Percentiles rank a stretch among this genome's conserved stretches.
Evolutionary conservation across 2,113 vertebrate genomes (phyloP).

Genomic region (Setophaga kirtlandii): DNA sequence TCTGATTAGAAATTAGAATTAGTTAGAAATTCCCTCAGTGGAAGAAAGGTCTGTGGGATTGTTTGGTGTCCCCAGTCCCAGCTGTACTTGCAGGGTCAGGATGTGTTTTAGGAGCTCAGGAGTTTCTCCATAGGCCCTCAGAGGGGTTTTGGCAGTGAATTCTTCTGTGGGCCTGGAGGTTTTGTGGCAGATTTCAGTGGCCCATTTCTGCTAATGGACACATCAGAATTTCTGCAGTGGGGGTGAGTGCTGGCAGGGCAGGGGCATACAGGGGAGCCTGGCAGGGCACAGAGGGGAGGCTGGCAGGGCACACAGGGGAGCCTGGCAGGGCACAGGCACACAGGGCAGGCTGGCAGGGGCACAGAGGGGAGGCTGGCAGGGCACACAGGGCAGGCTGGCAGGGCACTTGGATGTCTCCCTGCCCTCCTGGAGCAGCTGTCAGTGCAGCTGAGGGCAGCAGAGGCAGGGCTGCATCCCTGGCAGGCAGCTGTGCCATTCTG

Average conservation of each 20-base stretch:
- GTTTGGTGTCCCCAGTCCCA: neutral
- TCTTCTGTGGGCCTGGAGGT: neutral
- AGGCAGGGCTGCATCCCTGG: neutral
- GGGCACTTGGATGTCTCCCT: neutral
- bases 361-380: neutral
- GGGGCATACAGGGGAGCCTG: neutral
- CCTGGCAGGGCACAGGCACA: too few species aligned
- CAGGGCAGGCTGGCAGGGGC: too few species aligned
- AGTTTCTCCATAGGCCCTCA: neutral
- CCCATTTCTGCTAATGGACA: neutral
- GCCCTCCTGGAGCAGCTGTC: constrained; percentile 2
- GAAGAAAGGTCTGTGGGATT: neutral
- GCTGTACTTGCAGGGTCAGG: neutral
- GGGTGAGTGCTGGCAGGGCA: neutral
- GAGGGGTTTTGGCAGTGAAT: neutral
- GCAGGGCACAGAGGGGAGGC: too few species aligned
- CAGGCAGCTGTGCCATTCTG: neutral
- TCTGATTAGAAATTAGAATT: too few species aligned
- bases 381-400: neutral
- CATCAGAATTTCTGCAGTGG: neutral
- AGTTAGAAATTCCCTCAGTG: neutral
- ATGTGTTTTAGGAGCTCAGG: neutral
- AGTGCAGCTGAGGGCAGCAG: constrained; percentile 2
- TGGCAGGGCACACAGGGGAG: neutral
- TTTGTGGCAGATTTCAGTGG: neutral